Evolutionary conservation across 2,888 invertebrate species (phyloP), one percentile per base, ranked within the genome.

Genomic region (Stomorhina lunata): DNA sequence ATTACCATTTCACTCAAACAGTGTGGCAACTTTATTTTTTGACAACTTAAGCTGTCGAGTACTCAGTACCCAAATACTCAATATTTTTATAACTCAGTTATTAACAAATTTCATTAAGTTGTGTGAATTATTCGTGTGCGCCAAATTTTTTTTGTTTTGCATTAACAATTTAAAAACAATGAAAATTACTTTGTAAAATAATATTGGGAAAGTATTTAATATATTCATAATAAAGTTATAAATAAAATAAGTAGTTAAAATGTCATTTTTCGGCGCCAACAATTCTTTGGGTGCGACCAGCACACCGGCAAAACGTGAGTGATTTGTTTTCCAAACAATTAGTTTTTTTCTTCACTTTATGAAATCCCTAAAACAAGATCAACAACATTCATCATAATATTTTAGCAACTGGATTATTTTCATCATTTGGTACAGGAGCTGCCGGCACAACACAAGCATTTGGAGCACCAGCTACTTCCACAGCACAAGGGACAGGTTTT

Each of bases 241-340:
- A 20, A 37, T 9, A 27, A 57, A 66, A 9, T n/a, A 27, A 25
- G n/a, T 40, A 40, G 27, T 15, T 2, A 4, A 79, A 48, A 92
- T 92, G 92, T 90, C 91, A 65, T 91, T 91, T 77, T 91, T 91
- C 85, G 90, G 91, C 63, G 87, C 86, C 15, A 89, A 88, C 75
- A 86, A 88, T 63, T 89, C 89, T 34, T 92, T 93, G 80, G 93
- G 93, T 15, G 90, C 92, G 57, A 92, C 93, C 45, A 91, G 91
- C 86, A 91, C 91, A 68, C 91, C 91, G 82, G 91, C 93, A 20
- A 93, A 93, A 92, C 93, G 93, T 94, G 90, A 92, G 92, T 87
- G 12, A 7, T 68, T 61, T 59, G 15, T 55, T 50, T 61, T 17
- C 20, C 25, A 57, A 45, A 32, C 22, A 32, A 9, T 45, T 71